Conservation (phyloP, 1,140 invertebrate genomes). For the Drosophila carrolli region DNA sequence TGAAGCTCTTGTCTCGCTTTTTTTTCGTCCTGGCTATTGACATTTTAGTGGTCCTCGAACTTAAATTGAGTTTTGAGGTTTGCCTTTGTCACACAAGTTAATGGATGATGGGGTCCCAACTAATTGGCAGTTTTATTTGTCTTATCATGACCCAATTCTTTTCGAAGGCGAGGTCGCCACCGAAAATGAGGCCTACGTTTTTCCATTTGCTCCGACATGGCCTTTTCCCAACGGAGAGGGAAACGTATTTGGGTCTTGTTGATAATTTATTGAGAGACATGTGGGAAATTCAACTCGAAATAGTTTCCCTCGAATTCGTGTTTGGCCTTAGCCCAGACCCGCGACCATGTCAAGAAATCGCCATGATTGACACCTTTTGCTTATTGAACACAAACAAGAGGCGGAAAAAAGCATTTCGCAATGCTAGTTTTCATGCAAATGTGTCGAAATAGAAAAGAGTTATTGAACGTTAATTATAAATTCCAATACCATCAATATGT, state of each 20-base stretch:
- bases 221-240: conserved; percentile 55
- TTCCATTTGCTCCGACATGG: conserved; percentile 51
- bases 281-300: conserved; percentile 43
- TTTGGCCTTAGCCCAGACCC: conserved; percentile 65
- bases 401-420: conserved; percentile 41
- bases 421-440: conserved; percentile 44
- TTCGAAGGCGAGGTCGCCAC: conserved; percentile 50
- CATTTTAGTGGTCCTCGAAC: conserved; percentile 49
- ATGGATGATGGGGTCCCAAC: conserved; percentile 36
- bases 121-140: conserved; percentile 57
- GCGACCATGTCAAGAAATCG: conserved; percentile 45
- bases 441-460: conserved; percentile 58
- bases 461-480: conserved; percentile 79
- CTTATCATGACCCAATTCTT: conserved; percentile 57
- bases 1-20: conserved; percentile 13
- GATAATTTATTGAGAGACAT: conserved; percentile 56
- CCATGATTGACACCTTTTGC: conserved; percentile 71
- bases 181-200: conserved; percentile 52
- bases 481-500: conserved; percentile 63
- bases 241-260: conserved; percentile 66
- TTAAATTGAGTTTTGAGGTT: conserved; percentile 57
- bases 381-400: conserved; percentile 41
- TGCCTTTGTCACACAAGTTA: conserved; percentile 54
- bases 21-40: conserved; percentile 47
- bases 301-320: conserved; percentile 50